Base-by-base conservation (phyloP, 2,888 invertebrate genomes). In the Desoria tigrina region DNA sequence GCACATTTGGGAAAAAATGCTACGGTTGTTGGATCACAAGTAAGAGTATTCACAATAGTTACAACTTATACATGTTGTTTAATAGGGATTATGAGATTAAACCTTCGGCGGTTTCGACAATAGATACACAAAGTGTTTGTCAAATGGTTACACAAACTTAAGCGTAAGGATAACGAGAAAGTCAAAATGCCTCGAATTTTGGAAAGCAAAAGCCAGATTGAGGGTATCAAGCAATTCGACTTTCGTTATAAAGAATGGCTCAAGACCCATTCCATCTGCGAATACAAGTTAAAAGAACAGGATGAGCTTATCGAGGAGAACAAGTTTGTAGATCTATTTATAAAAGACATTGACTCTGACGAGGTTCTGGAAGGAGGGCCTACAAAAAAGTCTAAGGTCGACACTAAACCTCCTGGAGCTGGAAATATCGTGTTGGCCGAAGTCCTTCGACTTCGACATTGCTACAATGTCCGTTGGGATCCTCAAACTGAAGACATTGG, bases 91-190 rank as follows among this genome's bases (percentile, higher is more conserved):
- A n/a, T n/a, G n/a, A n/a, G n/a, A n/a, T n/a, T n/a, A n/a, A n/a
- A n/a, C n/a, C n/a, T n/a, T n/a, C n/a, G n/a, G n/a, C n/a, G n/a
- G n/a, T n/a, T 16, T 39, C 4, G n/a, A 45, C 16, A 39, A 39
- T 16, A 45, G 45, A 45, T 45, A 45, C 4, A 6, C 16, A 45
- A 45, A 45, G 45, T 45, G 4, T 45, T 9, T n/a, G 21, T 45
- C 16, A 45, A 45, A 45, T 45, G 45, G 45, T n/a, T 45, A 11
- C n/a, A 45, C 21, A 45, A 45, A 45, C 45, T 32, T 32, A 32
- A 11, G 6, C 32, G 11, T 11, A 11, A 4, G 32, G 32, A 32
- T n/a, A n/a, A n/a, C 32, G 11, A 4, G 11, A 32, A 32, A 7
- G 32, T 32, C 11, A 32, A 7, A 4, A 32, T 32, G 45, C 45